Conservation (phyloP, 2,888 invertebrate species). For the Meloe dianella region DNA sequence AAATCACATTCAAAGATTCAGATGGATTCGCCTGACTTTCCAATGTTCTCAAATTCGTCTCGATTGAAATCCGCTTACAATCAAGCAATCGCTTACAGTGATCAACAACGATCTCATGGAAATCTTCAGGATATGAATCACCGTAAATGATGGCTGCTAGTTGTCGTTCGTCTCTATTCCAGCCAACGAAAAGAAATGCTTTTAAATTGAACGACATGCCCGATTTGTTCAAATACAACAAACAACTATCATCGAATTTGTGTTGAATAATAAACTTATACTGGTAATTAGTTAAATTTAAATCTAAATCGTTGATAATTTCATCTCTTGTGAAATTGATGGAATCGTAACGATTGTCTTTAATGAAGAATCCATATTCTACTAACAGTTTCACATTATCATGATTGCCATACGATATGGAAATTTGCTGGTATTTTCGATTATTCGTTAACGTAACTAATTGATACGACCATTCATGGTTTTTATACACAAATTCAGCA, state of each 20-base stretch:
- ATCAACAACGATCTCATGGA: slow-evolving; percentile 20
- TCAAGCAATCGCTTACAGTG: slow-evolving; percentile 21
- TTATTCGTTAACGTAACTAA: slow-evolving; percentile 64
- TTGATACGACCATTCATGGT: slow-evolving; percentile 60
- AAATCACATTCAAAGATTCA: not conserved
- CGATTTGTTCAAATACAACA: slow-evolving; percentile 68
- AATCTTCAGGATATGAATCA: slow-evolving; percentile 40
- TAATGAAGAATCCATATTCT: slow-evolving; percentile 83
- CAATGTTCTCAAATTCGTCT: slow-evolving; percentile 14
- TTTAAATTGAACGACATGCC: slow-evolving; percentile 73
- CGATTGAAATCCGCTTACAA: slow-evolving; percentile 14
- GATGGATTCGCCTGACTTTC: not conserved
- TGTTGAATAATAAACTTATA: slow-evolving; percentile 70
- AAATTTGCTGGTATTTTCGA: slow-evolving; percentile 74
- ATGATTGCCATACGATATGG: slow-evolving; percentile 87
- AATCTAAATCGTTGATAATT: slow-evolving; percentile 34
- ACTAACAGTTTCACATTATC: slow-evolving; percentile 79
- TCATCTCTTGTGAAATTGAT: slow-evolving; percentile 39
- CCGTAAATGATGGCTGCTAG: slow-evolving; percentile 39
- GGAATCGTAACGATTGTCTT: slow-evolving; percentile 43
- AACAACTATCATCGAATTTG: slow-evolving; percentile 62
- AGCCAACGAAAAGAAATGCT: slow-evolving; percentile 50
- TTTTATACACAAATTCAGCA: slow-evolving; percentile 47
- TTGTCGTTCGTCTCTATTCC: slow-evolving; percentile 32
- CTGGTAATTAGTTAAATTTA: slow-evolving; percentile 52